Percentiles rank a stretch among this genome's conserved stretches.
phyloP scores from a whole-genome alignment of 1,140 invertebrate species.

The Wiebesia pumilae region DNA sequence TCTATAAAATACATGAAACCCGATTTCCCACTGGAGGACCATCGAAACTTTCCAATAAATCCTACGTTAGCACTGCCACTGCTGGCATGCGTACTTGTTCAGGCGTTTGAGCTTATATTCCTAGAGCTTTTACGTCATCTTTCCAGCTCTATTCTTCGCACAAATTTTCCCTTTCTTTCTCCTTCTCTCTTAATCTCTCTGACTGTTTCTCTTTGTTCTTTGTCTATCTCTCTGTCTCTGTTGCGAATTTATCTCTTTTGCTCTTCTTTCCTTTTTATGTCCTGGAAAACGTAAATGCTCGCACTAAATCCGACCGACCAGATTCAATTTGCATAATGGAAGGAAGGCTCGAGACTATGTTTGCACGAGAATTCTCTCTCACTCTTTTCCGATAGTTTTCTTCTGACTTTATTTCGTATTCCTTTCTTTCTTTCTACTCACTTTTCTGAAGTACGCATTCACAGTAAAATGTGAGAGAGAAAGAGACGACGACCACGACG shows the following conservation, averaged over 20 bases:
- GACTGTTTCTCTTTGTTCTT: background rate
- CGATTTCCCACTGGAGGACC: constrained; percentile 46
- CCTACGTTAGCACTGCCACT: constrained; percentile 16
- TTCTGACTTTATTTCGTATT: constrained; percentile 26
- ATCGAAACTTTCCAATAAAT: constrained; percentile 61
- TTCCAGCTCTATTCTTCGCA: background rate
- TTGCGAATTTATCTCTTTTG: background rate
- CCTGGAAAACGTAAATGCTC: constrained; percentile 57
- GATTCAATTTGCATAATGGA: constrained; percentile 75
- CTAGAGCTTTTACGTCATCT: background rate
- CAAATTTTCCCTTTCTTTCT: background rate
- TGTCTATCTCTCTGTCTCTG: background rate
- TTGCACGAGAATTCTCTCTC: constrained; percentile 63
- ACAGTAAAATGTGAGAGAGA: background rate
- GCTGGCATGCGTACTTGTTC: background rate
- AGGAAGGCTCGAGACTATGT: constrained; percentile 71
- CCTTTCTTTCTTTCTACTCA: background rate
- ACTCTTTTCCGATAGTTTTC: constrained; percentile 29
- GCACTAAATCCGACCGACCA: constrained; percentile 65
- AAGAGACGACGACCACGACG: background rate
- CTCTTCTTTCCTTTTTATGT: constrained; percentile 10
- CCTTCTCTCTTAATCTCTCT: background rate
- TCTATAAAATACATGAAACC: constrained; percentile 53
- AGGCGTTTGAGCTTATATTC: constrained; percentile 11
- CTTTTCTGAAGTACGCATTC: background rate